Conservation (phyloP, 2,888 invertebrate species). For the Drosophila siamana region DNA sequence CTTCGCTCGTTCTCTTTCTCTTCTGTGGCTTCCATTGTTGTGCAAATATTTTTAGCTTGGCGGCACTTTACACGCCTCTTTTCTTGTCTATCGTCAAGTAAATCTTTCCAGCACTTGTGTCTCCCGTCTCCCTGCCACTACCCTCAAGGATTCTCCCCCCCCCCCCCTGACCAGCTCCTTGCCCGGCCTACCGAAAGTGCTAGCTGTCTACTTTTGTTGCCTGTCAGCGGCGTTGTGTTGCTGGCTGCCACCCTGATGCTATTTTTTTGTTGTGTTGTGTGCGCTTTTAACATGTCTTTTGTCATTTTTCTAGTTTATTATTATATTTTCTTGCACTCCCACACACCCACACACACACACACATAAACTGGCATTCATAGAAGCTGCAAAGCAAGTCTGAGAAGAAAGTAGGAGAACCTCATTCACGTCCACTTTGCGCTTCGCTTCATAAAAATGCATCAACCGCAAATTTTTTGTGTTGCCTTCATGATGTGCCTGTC, state of each 20-base stretch:
- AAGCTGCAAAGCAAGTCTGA: not conserved
- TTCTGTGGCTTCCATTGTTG: conserved; percentile 65
- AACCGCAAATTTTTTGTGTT: conserved; percentile 65
- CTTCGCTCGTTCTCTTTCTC: conserved; percentile 24
- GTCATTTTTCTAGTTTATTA: conserved; percentile 75
- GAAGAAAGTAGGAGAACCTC: conserved; percentile 17
- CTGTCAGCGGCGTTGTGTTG: conserved; percentile 52
- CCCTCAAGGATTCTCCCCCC: no score
- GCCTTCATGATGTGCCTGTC: conserved; percentile 53
- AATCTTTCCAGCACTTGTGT: conserved; percentile 48
- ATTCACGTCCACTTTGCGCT: conserved; percentile 56
- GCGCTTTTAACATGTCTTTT: conserved; percentile 75
- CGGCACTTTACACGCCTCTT: conserved; percentile 64
- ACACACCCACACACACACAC: conserved; percentile 47
- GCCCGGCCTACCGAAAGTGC: conserved; percentile 59
- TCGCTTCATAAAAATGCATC: conserved; percentile 69
- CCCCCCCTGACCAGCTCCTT: not conserved
- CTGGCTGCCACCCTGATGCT: conserved; percentile 21
- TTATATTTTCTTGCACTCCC: conserved; percentile 65
- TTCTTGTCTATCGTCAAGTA: conserved; percentile 51
- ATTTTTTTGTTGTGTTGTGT: conserved; percentile 39
- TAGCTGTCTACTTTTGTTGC: conserved; percentile 56
- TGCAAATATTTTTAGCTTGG: conserved; percentile 74
- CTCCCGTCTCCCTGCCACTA: not conserved
- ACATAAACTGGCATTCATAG: conserved; percentile 21